Conservation (phyloP, 1,140 invertebrate species). For the Plutomurus gul region DNA sequence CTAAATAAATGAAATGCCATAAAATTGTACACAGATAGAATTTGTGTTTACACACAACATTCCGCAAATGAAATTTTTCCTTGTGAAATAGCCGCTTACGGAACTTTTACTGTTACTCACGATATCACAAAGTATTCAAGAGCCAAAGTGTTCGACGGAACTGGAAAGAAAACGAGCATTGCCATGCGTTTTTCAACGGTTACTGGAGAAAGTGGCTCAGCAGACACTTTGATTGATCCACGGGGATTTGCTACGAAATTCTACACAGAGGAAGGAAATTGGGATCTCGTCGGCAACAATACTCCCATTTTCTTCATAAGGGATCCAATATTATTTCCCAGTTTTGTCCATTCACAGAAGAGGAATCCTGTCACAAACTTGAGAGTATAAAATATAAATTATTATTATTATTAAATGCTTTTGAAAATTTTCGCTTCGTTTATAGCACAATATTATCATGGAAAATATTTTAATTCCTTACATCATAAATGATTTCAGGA, state of each 20-base stretch:
- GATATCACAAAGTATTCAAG: conserved; percentile 84
- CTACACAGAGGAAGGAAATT: conserved; percentile 77
- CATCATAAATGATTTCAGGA: conserved; percentile 55
- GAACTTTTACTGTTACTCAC: conserved; percentile 93
- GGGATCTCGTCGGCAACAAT: conserved; percentile 75
- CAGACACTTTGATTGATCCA: conserved; percentile 86
- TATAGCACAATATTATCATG: background rate
- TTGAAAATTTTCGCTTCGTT: background rate
- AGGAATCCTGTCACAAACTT: conserved; percentile 73
- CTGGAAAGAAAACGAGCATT: conserved; percentile 83
- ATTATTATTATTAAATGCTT: background rate
- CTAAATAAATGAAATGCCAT: background rate
- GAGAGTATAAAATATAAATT: conserved; percentile 57
- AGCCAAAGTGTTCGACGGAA: conserved; percentile 76
- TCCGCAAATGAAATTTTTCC: background rate
- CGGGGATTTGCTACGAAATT: conserved; percentile 94
- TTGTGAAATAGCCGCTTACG: conserved; percentile 86
- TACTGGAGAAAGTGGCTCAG: conserved; percentile 85
- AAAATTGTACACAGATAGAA: background rate
- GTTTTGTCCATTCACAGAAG: conserved; percentile 68
- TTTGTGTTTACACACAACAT: background rate
- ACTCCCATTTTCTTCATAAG: conserved; percentile 75
- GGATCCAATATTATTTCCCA: conserved; percentile 70
- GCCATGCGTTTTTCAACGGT: conserved; percentile 84
- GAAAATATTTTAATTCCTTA: background rate